Evolutionary conservation across 2,113 vertebrate genomes (phyloP), one percentile per base, ranked within the genome.

Genomic region (Uria aalge): DNA sequence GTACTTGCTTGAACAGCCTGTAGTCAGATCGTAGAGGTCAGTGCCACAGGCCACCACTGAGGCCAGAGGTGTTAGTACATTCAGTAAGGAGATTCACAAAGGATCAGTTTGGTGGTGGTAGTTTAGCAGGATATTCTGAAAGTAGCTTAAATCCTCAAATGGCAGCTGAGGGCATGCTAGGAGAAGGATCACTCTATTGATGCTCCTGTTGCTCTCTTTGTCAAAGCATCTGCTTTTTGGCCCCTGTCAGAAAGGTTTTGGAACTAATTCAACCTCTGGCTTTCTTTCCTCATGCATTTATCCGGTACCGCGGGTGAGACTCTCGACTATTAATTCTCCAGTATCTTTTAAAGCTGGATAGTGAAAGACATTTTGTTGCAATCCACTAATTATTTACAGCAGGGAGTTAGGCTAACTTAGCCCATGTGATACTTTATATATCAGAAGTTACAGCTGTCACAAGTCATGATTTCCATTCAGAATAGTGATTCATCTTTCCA

Each of bases 401-500:
- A 67, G 73, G 23, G 72, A 87, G 62, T 75, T 55, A 83, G 71
- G 29, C 80, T 86, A 36, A 47, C 87, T 97, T 97, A 95, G 84
- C 80, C 67, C 55, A 30, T 93, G 83, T 73, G 68, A 88, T 93
- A 40, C 79, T 95, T 85, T 83, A 93, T 78, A 47, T 85, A 83
- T 93, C 81, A 89, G 81, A 96, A 94, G 64, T 93, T 97, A 92
- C 64, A 97, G 95, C 88, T 96, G 92, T 86, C 85, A 59, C 20
- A 21, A 95, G 82, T 96, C 73, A 52, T 97, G 97, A 82, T 98
- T 98, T 98, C 98, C 94, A 97, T 88, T 96, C 79, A 97, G 95
- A 97, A 97, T 5, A 95, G 50, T 85, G 76, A 96, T 98, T 98
- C 94, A 74, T 97, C 93, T 97, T 98, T 97, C 95, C 88, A 56